Evolutionary conservation across 1,140 invertebrate genomes (phyloP).

Genomic region (Whitmania pigra): DNA sequence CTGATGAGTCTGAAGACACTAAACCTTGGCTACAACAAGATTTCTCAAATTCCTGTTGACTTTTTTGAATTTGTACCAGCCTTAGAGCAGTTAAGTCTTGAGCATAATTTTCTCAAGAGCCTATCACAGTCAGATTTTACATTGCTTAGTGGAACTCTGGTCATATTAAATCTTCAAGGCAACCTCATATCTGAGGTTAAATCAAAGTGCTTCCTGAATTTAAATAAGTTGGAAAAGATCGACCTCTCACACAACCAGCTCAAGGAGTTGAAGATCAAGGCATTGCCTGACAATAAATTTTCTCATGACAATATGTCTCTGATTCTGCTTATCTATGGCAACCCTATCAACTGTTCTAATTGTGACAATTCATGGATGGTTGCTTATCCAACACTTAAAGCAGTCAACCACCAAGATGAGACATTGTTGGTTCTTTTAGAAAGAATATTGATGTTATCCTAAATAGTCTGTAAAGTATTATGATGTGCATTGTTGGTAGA

Average conservation of each 20-base stretch:
- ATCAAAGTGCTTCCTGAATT: neutral
- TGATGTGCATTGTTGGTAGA: neutral
- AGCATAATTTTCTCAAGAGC: neutral
- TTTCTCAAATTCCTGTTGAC: neutral
- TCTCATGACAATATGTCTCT: neutral
- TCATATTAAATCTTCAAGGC: neutral
- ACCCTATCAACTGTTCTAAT: neutral
- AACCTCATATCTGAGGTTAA: neutral
- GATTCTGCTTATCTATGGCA: neutral
- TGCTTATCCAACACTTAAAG: neutral
- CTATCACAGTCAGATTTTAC: neutral
- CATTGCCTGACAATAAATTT: constrained; percentile 3
- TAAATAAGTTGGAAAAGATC: neutral
- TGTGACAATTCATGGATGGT: constrained; percentile 5
- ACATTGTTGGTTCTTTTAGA: neutral
- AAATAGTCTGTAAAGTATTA: too few relatives aligned
- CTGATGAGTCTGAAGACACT: neutral
- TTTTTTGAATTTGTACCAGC: neutral
- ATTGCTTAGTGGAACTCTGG: neutral
- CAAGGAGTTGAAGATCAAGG: neutral
- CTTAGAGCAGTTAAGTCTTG: constrained; percentile 1
- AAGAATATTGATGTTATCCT: neutral
- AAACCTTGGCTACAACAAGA: neutral
- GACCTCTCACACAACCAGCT: constrained; percentile 12
- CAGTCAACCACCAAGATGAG: neutral